Conservation (phyloP, 2,797 vertebrate genomes). For the Anolis apletophallus region DNA sequence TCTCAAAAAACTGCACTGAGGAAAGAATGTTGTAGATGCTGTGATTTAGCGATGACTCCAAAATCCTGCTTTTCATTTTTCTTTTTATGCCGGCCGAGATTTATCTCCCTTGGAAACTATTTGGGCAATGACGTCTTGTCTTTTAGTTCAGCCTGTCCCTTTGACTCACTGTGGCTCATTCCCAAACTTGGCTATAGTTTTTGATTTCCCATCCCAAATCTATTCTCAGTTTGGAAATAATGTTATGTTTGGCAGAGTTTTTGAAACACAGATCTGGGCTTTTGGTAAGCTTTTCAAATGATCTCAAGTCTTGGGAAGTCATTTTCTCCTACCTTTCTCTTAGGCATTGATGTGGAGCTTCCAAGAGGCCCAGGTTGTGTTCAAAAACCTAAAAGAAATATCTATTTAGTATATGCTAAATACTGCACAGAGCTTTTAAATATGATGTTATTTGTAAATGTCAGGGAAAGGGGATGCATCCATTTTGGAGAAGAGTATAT, state of each 20-base stretch:
- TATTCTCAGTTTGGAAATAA: not conserved
- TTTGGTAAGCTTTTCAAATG: not conserved
- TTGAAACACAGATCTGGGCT: slow-evolving; percentile 16
- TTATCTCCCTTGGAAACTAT: slow-evolving; percentile 24
- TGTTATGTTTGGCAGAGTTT: not conserved
- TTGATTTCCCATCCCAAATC: slow-evolving; percentile 9
- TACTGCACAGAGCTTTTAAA: not conserved
- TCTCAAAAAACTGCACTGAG: not conserved
- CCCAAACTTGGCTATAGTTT: slow-evolving; percentile 21
- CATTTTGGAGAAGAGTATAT: not conserved
- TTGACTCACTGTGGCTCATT: slow-evolving; percentile 33
- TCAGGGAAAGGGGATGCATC: not conserved
- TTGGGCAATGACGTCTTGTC: slow-evolving; percentile 12
- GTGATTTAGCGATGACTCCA: not conserved
- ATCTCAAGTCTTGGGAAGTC: slow-evolving; percentile 16
- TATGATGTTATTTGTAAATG: not conserved
- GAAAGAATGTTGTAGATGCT: not conserved
- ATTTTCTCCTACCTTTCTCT: not conserved
- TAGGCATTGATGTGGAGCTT: slow-evolving; percentile 1
- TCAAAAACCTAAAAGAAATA: not conserved
- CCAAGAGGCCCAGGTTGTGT: not conserved
- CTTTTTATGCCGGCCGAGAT: not conserved
- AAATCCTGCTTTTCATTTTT: not conserved
- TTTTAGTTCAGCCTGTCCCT: slow-evolving; percentile 7
- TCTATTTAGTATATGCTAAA: not conserved